A percentile compares a stretch with the other conserved stretches of the same genome.
These are phyloP conservation scores for Syndactyla subalaris DNA, from an alignment of 2,797 vertebrate species.

Conservation along the genomic window DNA sequence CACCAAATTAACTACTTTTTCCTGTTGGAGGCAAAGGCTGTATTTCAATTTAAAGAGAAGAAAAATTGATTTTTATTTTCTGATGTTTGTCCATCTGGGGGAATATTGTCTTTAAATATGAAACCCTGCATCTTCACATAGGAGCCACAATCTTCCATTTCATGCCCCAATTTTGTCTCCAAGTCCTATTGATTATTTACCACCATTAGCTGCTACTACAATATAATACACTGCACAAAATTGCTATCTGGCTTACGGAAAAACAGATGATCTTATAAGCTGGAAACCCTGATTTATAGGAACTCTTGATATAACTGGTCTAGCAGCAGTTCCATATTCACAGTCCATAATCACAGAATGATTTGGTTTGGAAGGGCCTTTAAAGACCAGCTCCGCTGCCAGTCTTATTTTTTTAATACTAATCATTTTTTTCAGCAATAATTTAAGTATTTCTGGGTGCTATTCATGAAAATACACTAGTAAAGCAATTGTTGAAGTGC, in stretches of 20 bases:
- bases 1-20: not conserved
- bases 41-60: not conserved
- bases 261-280: not conserved
- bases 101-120: not conserved
- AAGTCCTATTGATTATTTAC: not conserved
- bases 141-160: not conserved
- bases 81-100: not conserved
- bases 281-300: not conserved
- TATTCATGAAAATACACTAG: not conserved
- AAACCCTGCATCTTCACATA: not conserved
- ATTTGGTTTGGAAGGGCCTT: rapidly evolving
- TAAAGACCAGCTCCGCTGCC: too few relatives aligned
- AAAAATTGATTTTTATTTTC: not conserved
- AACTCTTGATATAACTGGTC: not conserved
- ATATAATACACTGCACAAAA: not conserved
- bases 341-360: not conserved
- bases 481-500: not conserved
- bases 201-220: not conserved
- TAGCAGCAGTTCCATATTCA: not conserved
- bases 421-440: not conserved
- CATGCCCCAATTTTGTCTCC: not conserved
- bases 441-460: not conserved
- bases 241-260: not conserved
- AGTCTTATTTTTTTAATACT: not conserved
- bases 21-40: not conserved